Conservation (phyloP, 2,888 invertebrate species). For the Orthosia gothica region DNA sequence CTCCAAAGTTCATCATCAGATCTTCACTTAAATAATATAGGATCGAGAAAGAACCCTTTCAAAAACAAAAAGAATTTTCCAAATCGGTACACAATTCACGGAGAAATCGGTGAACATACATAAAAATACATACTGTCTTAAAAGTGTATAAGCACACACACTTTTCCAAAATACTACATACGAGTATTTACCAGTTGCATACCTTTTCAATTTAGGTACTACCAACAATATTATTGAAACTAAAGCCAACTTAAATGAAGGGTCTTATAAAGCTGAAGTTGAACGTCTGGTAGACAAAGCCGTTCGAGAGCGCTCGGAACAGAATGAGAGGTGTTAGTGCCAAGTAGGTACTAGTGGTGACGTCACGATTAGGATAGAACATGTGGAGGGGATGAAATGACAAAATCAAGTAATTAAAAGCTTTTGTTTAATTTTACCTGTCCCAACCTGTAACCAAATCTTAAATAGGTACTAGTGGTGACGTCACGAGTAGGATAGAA, state of each 20-base stretch:
- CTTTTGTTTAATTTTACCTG: too few relatives aligned
- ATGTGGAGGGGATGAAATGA: not conserved
- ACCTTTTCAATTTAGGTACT: not conserved
- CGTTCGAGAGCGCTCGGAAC: conserved; percentile 8
- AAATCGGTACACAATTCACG: too few relatives aligned
- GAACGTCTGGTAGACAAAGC: conserved; percentile 1
- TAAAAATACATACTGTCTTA: too few relatives aligned
- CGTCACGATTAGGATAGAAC: not conserved
- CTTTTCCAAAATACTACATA: not conserved
- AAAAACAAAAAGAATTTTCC: too few relatives aligned
- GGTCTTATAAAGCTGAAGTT: conserved; percentile 2
- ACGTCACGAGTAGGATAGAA: too few relatives aligned
- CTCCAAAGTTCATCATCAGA: too few relatives aligned
- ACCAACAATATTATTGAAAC: conserved; percentile 5
- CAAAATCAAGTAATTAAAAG: too few relatives aligned
- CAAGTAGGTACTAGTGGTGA: not conserved
- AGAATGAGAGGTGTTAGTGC: not conserved
- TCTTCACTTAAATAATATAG: too few relatives aligned
- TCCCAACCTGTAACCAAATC: too few relatives aligned
- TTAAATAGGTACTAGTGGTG: too few relatives aligned
- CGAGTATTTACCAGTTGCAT: not conserved
- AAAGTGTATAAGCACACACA: not conserved
- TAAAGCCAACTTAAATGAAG: conserved; percentile 4
- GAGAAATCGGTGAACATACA: too few relatives aligned
- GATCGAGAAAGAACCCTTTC: too few relatives aligned